Evolutionary conservation across 30 jellyfish, hydroid and myxozoan species (phyloP).

Genomic region (Aurelia coerulea): DNA sequence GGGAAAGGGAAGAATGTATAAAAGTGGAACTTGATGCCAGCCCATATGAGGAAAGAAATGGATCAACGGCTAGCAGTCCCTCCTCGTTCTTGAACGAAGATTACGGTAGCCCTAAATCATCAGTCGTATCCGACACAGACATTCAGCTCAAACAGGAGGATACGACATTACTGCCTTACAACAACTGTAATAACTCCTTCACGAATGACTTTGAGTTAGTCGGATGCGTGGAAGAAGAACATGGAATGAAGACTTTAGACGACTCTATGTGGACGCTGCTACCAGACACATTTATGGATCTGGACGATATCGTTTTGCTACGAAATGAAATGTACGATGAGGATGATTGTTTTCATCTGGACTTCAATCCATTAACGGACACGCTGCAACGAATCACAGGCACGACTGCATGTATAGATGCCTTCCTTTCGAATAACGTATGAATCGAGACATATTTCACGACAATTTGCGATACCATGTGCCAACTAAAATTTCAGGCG

Average conservation of each 20-base stretch:
- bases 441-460: too few species aligned
- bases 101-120: slow-evolving; percentile 11
- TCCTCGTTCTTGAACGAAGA: slow-evolving; percentile 55
- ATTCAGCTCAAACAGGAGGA: slow-evolving; percentile 14
- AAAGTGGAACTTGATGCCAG: slow-evolving; percentile 20
- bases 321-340: neutral
- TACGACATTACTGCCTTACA: neutral
- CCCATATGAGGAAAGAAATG: neutral
- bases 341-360: neutral
- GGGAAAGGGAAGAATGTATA: neutral
- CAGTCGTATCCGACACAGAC: neutral
- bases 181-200: neutral
- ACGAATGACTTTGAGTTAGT: neutral
- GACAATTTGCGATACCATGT: too few species aligned
- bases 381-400: neutral
- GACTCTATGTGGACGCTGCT: neutral
- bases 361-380: slow-evolving; percentile 1
- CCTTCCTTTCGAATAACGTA: neutral
- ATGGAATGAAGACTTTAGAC: neutral
- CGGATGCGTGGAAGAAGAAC: neutral
- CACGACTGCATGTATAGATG: neutral
- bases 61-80: slow-evolving; percentile 16
- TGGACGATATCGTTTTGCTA: neutral
- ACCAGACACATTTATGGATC: neutral
- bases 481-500: too few species aligned